Conservation (phyloP, 2,888 invertebrate genomes). For the Diaphora mendica region DNA sequence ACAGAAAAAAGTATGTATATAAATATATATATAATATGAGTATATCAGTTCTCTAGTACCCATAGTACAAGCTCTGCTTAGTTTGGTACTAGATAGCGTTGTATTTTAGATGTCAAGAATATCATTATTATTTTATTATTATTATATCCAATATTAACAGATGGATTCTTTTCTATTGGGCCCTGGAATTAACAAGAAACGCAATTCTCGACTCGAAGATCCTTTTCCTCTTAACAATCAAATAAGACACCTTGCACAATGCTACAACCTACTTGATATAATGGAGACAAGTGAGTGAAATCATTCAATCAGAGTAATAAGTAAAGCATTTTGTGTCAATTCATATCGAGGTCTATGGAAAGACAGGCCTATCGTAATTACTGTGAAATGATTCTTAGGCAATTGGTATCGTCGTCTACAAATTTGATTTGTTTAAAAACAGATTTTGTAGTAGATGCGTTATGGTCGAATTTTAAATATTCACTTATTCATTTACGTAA, state of each 20-base stretch:
- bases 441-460: not conserved
- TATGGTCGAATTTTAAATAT: not conserved
- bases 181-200: too few relatives aligned
- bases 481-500: not conserved
- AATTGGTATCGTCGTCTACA: slow-evolving; percentile 59
- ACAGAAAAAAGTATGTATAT: too few relatives aligned
- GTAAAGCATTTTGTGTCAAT: slow-evolving; percentile 48
- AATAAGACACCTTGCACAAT: slow-evolving; percentile 21
- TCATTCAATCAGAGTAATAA: slow-evolving; percentile 39
- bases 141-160: too few relatives aligned
- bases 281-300: slow-evolving; percentile 31
- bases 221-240: not conserved
- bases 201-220: not conserved
- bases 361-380: slow-evolving; percentile 72
- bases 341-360: slow-evolving; percentile 63
- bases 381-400: slow-evolving; percentile 74
- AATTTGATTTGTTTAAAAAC: slow-evolving; percentile 25
- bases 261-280: slow-evolving; percentile 18
- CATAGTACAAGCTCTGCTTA: too few relatives aligned
- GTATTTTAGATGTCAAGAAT: too few relatives aligned
- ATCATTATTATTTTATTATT: too few relatives aligned
- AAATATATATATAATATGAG: too few relatives aligned
- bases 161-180: too few relatives aligned
- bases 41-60: too few relatives aligned
- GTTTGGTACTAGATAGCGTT: too few relatives aligned